Evolutionary conservation across 2,113 vertebrate species (phyloP), one percentile per base, ranked within the genome.

Genomic region (Tenebrosternarchus preto): DNA sequence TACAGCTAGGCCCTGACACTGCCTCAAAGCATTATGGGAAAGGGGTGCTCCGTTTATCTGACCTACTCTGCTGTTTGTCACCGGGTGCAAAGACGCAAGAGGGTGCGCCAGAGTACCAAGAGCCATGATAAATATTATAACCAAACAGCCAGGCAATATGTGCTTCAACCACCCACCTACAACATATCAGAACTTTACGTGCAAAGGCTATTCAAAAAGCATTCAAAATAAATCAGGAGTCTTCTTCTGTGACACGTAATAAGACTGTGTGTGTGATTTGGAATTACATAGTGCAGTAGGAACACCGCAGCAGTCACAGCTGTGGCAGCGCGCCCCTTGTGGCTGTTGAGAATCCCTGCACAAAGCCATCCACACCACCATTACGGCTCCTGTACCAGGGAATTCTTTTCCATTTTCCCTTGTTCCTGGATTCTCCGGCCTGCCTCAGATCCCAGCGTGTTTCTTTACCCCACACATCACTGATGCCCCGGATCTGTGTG

Each of bases 21-120:
- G 81, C 86, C 84, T 81, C 76, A 78, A 83, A 73, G 88, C 83
- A 87, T 85, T 77, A 83, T 33, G 31, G 73, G 67, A 39, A 83
- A 75, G 39, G 83, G 79, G 72, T n/a, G 72, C 46, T 20, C 68
- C 70, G 83, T 69, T 79, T 78, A 71, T 69, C 67, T 81, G 68
- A 25, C 63, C 61, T n/a, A 24, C 56, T 64, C 61, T 31, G 36
- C 74, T 70, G 78, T 33, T 77, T 36, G 56, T 82, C 86, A 76
- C 81, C 80, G 25, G 20, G 46, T 64, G 56, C 68, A 74, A 59
- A 50, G 36, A 17, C 24, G n/a, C 24, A 0, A 50, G 6, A 16
- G 19, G 33, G 46, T 25, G 50, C 36, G 27, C 19, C 1, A 22
- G n/a, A 1, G 53, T 12, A 55, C 19, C 31, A n/a, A 57, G 53